These are phyloP conservation scores for Lethenteron camtschaticum DNA, from an alignment of 2,113 vertebrate species.

Conservation along the genomic window DNA sequence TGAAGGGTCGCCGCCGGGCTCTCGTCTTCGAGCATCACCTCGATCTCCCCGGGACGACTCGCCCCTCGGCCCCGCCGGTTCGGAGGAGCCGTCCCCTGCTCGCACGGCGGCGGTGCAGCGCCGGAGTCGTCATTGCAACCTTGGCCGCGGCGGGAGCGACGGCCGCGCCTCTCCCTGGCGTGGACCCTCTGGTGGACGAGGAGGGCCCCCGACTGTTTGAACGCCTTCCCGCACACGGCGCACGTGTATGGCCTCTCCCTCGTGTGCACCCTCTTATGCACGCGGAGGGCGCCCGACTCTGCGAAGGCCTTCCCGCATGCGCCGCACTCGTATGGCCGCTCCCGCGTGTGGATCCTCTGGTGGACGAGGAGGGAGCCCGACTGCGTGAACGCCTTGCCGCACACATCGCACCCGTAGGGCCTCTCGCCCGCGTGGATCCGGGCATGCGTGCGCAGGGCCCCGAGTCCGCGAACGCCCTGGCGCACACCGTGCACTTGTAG, in stretches of 20 bases:
- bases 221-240: slow-evolving; percentile 1
- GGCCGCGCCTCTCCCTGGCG: neutral
- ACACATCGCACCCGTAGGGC: slow-evolving; percentile 5
- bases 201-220: slow-evolving; percentile 1
- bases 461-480: slow-evolving; percentile 6
- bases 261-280: neutral
- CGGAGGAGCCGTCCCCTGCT: too few relatives aligned
- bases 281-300: neutral
- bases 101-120: too few relatives aligned
- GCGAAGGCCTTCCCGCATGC: neutral
- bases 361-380: neutral
- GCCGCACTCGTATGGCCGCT: slow-evolving; percentile 7
- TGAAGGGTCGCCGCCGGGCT: too few relatives aligned
- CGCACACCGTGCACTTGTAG: slow-evolving; percentile 2
- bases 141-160: neutral
- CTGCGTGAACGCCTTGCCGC: slow-evolving; percentile 4
- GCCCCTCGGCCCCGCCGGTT: too few relatives aligned
- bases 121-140: neutral
- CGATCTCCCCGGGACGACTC: too few relatives aligned
- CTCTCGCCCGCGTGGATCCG: slow-evolving; percentile 6
- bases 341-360: slow-evolving; percentile 3
- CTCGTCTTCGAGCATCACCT: too few relatives aligned
- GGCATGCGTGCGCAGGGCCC: neutral
- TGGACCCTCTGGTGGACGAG: slow-evolving; percentile 1
- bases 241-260: neutral